A percentile compares a stretch with the other conserved stretches of the same genome.
phyloP scores from a whole-genome alignment of 2,113 vertebrate species.

The Meriones unguiculatus region DNA sequence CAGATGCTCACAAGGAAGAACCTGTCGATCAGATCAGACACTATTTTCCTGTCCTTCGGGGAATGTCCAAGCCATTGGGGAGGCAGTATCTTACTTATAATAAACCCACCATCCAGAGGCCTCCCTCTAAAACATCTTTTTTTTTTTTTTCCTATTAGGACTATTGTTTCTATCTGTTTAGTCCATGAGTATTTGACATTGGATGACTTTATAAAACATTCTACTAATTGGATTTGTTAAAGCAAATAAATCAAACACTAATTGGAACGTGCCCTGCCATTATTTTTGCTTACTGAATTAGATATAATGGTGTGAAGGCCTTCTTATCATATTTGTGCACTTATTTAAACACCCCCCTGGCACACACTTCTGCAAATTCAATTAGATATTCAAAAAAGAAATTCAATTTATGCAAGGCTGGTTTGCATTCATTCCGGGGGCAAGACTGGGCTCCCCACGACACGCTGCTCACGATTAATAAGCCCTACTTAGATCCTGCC shows the following conservation, averaged over 20 bases:
- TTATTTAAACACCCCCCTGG: slow-evolving; percentile 91
- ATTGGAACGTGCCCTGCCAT: slow-evolving; percentile 89
- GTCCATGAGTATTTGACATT: slow-evolving; percentile 88
- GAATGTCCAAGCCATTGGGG: slow-evolving; percentile 50
- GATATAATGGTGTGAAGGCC: slow-evolving; percentile 88
- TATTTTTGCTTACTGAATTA: slow-evolving; percentile 92
- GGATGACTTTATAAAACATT: slow-evolving; percentile 91
- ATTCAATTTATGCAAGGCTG: slow-evolving; percentile 89
- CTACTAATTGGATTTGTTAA: slow-evolving; percentile 91
- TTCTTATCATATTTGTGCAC: slow-evolving; percentile 91
- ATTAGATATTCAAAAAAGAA: slow-evolving; percentile 89
- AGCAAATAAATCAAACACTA: slow-evolving; percentile 92
- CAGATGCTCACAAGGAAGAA: background rate
- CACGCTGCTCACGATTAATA: slow-evolving; percentile 86
- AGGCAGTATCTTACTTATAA: slow-evolving; percentile 71
- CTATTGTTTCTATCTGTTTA: slow-evolving; percentile 80
- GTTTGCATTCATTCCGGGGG: slow-evolving; percentile 89
- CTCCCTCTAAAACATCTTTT: slow-evolving; percentile 64
- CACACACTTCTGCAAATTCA: slow-evolving; percentile 88
- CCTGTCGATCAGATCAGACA: background rate
- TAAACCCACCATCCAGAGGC: slow-evolving; percentile 32
- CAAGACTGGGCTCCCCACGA: slow-evolving; percentile 83
- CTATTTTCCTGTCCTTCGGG: slow-evolving; percentile 15
- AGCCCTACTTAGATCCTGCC: slow-evolving; percentile 83
- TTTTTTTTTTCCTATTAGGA: slow-evolving; percentile 73